phyloP scores from a whole-genome alignment of 2,113 vertebrate species.

The Brachypteracias leptosomus region DNA sequence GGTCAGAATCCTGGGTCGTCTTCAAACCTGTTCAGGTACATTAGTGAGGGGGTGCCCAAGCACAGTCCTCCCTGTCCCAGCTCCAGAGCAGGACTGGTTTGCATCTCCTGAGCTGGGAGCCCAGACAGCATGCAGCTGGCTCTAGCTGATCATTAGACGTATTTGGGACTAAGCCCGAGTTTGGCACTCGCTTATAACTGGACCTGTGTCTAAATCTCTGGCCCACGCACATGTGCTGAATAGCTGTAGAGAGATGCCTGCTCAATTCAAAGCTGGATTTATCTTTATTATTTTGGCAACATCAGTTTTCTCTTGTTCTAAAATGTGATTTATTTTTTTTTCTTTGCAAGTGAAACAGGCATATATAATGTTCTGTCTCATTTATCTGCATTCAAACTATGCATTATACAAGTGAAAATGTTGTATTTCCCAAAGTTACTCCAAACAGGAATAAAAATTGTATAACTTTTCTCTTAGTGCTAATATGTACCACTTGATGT shows the following conservation, averaged over 20 bases:
- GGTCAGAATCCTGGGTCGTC: neutral
- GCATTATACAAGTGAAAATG: neutral
- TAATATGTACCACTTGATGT: neutral
- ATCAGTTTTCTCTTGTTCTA: neutral
- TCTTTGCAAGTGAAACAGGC: neutral
- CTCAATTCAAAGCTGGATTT: neutral
- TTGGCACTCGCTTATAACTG: neutral
- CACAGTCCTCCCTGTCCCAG: neutral
- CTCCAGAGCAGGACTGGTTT: neutral
- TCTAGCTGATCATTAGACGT: neutral
- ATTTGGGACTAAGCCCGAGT: neutral
- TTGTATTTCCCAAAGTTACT: neutral
- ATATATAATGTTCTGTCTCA: neutral
- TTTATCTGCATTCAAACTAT: neutral
- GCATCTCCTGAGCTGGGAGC: neutral
- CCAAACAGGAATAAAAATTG: neutral
- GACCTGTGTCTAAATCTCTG: slow-evolving; percentile 5
- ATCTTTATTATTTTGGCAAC: neutral
- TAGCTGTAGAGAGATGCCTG: slow-evolving; percentile 16
- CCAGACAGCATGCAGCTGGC: neutral
- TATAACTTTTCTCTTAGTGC: neutral
- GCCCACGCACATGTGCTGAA: neutral
- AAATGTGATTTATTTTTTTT: neutral
- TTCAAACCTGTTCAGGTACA: neutral
- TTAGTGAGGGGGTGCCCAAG: neutral